Evolutionary conservation across 2,113 vertebrate species (phyloP).

Genomic region (Leucopsar rothschildi): DNA sequence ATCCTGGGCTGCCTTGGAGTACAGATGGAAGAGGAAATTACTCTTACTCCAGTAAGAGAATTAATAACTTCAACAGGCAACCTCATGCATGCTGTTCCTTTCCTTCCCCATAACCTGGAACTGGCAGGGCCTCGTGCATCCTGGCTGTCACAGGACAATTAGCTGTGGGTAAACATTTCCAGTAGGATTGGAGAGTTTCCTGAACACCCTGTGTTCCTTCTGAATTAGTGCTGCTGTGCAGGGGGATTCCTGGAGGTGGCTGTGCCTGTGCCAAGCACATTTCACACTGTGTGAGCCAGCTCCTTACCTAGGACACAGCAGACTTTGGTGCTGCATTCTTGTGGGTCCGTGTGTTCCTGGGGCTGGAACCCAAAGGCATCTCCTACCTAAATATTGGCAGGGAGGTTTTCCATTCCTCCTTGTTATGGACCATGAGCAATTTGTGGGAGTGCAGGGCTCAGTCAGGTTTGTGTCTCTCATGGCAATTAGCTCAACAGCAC

Average conservation of each 20-base stretch:
- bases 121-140: neutral
- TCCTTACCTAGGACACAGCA: neutral
- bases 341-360: accelerated
- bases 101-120: neutral
- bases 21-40: neutral
- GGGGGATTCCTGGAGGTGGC: neutral
- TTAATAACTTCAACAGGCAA: neutral
- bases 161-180: neutral
- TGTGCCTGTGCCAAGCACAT: neutral
- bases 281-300: neutral
- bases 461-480: neutral
- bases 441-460: neutral
- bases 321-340: accelerated
- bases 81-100: neutral
- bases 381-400: neutral
- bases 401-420: neutral
- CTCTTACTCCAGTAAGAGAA: neutral
- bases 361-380: neutral
- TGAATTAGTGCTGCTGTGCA: neutral
- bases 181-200: neutral
- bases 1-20: neutral
- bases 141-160: neutral
- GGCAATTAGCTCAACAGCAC: neutral
- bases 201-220: neutral
- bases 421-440: accelerated